Evolutionary conservation across 1,140 invertebrate genomes (phyloP).

Genomic region (Penaeus japonicus): DNA sequence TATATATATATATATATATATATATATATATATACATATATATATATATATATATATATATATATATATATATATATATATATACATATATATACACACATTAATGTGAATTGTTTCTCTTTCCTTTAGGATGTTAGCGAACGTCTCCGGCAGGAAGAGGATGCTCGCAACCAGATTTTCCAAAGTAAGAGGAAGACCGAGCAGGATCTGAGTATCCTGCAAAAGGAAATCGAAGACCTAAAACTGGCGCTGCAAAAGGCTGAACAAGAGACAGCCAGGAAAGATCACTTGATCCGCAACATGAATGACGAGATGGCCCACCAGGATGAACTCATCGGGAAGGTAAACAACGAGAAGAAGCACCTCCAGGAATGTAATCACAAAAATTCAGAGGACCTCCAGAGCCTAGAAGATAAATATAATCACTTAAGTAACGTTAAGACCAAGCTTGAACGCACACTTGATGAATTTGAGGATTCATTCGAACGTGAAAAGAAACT

Average conservation of each 20-base stretch:
- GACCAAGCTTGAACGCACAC: too few species aligned
- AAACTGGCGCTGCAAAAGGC: constrained; percentile 89
- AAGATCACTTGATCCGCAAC: too few species aligned
- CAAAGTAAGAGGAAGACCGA: constrained; percentile 87
- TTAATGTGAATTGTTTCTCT: too few species aligned
- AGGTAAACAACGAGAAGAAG: constrained; percentile 74
- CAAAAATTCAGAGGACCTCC: constrained; percentile 67
- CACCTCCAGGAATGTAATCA: constrained; percentile 66
- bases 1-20: too few species aligned
- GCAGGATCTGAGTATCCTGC: constrained; percentile 87
- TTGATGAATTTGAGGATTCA: too few species aligned
- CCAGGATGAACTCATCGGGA: constrained; percentile 64
- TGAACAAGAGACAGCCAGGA: constrained; percentile 62
- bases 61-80: too few species aligned
- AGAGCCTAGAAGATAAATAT: constrained; percentile 60
- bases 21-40: too few species aligned
- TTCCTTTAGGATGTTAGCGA: constrained; percentile 87
- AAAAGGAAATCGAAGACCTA: constrained; percentile 96
- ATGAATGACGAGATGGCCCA: too few species aligned
- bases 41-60: too few species aligned
- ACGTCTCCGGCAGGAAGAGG: constrained; percentile 92
- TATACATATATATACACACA: too few species aligned
- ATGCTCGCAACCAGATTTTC: constrained; percentile 76
- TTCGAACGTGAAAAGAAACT: too few species aligned
- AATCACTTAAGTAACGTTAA: too few species aligned